A percentile compares a stretch with the other conserved stretches of the same genome.
Evolutionary conservation across 2,113 vertebrate species (phyloP).

Genomic region (pig (Sus scrofa)): DNA sequence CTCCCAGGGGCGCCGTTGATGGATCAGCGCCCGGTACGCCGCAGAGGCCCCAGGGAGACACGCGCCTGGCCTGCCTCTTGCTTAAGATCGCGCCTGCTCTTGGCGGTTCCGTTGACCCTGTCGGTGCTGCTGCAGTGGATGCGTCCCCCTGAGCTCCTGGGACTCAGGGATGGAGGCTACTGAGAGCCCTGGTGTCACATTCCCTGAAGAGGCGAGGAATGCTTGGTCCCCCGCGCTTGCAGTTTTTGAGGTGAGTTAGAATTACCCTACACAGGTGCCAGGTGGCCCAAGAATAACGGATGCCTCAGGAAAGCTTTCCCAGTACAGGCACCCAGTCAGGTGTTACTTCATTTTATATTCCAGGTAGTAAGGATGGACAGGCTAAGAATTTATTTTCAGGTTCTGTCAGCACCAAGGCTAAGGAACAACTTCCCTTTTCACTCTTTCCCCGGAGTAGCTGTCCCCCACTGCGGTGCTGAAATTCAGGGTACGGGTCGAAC

Average conservation of each 20-base stretch:
- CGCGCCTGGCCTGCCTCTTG: not conserved
- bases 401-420: conserved; percentile 74
- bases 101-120: no score
- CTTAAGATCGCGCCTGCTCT: not conserved
- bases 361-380: not conserved
- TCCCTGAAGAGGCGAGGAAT: not conserved
- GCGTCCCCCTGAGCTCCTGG: not conserved
- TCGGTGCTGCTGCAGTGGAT: not conserved
- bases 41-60: not conserved
- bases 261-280: conserved; percentile 64
- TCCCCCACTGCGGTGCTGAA: conserved; percentile 72
- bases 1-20: no score
- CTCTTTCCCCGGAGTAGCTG: conserved; percentile 32
- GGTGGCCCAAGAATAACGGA: conserved; percentile 66
- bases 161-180: not conserved
- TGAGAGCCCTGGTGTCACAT: not conserved
- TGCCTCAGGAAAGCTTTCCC: conserved; percentile 85
- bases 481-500: not conserved
- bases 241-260: not conserved
- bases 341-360: conserved; percentile 71
- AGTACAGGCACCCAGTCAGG: conserved; percentile 93
- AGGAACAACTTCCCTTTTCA: conserved; percentile 56
- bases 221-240: not conserved
- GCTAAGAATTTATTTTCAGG: not conserved
- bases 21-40: not conserved